Percentiles rank a stretch among this genome's conserved stretches.
phyloP scores from a whole-genome alignment of 2,888 invertebrate species.

The Actias luna region DNA sequence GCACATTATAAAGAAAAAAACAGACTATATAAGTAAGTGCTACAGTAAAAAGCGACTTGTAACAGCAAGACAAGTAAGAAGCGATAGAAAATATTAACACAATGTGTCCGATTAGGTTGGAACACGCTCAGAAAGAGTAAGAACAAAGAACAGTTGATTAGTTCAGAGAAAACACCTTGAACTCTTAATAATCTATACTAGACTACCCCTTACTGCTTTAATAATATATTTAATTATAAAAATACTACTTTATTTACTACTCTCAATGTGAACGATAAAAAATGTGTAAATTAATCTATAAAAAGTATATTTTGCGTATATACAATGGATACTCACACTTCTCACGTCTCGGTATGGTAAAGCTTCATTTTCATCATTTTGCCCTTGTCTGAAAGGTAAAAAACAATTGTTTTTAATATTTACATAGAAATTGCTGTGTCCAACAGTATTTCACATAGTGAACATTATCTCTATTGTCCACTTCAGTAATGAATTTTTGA shows the following conservation, averaged over 20 bases:
- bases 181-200: not conserved
- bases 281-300: not conserved
- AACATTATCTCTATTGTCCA: too few relatives aligned
- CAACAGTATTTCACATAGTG: too few relatives aligned
- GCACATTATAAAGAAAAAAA: not conserved
- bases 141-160: not conserved
- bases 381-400: constrained; percentile 87
- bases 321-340: constrained; percentile 86
- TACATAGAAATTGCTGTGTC: too few relatives aligned
- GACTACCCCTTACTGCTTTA: not conserved
- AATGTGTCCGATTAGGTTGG: constrained; percentile 12
- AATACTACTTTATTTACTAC: not conserved
- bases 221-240: not conserved
- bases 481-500: too few relatives aligned
- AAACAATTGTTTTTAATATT: too few relatives aligned
- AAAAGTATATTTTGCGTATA: not conserved
- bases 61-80: constrained; percentile 18
- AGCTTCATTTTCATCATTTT: constrained; percentile 94
- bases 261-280: not conserved
- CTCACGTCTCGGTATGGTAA: constrained; percentile 90
- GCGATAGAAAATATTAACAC: constrained; percentile 20
- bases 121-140: not conserved
- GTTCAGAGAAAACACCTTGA: not conserved
- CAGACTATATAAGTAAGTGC: not conserved
- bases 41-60: not conserved